Evolutionary conservation across 2,888 invertebrate species (phyloP).

Genomic region (Monoplex corrugatus): DNA sequence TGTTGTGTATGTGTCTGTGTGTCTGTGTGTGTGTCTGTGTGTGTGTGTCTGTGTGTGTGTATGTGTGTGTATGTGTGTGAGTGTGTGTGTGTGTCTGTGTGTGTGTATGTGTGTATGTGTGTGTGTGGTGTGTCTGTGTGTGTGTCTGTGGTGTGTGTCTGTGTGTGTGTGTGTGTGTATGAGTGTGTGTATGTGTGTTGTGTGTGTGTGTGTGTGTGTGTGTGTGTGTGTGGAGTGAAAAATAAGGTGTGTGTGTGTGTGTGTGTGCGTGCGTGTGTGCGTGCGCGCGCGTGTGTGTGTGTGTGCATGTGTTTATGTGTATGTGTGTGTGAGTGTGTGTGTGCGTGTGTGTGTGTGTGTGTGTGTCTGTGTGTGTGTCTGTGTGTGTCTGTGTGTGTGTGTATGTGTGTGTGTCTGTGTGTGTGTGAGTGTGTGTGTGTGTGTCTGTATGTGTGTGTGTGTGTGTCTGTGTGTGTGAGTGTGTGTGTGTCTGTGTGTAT

Average conservation of each 20-base stretch:
- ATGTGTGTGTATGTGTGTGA: conserved; percentile 12
- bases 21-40: not conserved
- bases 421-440: not conserved
- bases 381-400: not conserved
- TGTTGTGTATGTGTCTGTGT: not conserved
- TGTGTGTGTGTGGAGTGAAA: not conserved
- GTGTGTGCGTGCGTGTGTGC: conserved; percentile 24
- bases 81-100: not conserved
- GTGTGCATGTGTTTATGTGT: conserved; percentile 37
- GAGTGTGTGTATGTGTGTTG: not conserved
- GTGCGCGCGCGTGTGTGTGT: conserved; percentile 10
- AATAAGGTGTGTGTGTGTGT: conserved; percentile 24
- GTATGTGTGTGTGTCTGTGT: not conserved
- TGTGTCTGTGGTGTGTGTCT: not conserved
- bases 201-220: not conserved
- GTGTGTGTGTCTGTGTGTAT: too few relatives aligned
- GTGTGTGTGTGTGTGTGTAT: not conserved
- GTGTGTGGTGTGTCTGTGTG: not conserved
- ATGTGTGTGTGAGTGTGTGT: conserved; percentile 11
- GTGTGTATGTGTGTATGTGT: not conserved
- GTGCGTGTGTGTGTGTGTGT: conserved; percentile 30
- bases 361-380: conserved; percentile 23
- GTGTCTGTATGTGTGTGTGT: too few relatives aligned
- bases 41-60: conserved; percentile 14
- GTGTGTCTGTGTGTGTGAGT: too few relatives aligned